Evolutionary conservation across 2,797 vertebrate species (phyloP).

Genomic region (Artibeus jamaicensis): DNA sequence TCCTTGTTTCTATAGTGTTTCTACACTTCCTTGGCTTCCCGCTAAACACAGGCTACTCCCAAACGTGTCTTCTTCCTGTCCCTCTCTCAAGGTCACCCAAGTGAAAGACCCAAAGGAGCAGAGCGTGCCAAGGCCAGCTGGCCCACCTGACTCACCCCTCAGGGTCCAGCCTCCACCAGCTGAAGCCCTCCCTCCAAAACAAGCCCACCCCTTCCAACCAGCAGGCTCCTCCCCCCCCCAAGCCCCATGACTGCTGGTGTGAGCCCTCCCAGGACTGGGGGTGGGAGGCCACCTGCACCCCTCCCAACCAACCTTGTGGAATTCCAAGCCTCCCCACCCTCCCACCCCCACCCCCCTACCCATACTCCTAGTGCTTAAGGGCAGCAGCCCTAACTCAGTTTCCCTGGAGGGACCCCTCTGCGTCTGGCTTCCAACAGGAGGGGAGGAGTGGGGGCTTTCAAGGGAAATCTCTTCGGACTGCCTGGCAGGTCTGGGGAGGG

Average conservation of each 20-base stretch:
- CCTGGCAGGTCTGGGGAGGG: conserved; percentile 31
- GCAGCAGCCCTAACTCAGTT: background rate
- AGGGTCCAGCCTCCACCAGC: background rate
- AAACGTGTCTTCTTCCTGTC: background rate
- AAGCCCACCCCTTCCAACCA: background rate
- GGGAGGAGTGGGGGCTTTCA: background rate
- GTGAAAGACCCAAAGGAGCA: background rate
- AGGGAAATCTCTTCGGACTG: conserved; percentile 46
- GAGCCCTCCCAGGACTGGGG: background rate
- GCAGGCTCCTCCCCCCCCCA: too few species aligned
- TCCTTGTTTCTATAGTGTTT: background rate
- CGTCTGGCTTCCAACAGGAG: conserved; percentile 3
- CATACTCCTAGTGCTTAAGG: background rate
- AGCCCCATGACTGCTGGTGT: background rate
- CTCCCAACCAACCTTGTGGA: background rate
- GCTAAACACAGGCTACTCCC: background rate
- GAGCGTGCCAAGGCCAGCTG: background rate
- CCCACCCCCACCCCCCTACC: background rate
- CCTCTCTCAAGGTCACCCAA: background rate
- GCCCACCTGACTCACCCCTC: too few species aligned
- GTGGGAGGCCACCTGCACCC: background rate
- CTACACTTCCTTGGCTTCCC: background rate
- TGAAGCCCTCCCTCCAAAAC: background rate
- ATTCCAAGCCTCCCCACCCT: background rate
- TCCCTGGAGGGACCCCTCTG: background rate